These are phyloP conservation scores for Cuniculus paca DNA, from an alignment of 2,797 vertebrate species.

Conservation along the genomic window DNA sequence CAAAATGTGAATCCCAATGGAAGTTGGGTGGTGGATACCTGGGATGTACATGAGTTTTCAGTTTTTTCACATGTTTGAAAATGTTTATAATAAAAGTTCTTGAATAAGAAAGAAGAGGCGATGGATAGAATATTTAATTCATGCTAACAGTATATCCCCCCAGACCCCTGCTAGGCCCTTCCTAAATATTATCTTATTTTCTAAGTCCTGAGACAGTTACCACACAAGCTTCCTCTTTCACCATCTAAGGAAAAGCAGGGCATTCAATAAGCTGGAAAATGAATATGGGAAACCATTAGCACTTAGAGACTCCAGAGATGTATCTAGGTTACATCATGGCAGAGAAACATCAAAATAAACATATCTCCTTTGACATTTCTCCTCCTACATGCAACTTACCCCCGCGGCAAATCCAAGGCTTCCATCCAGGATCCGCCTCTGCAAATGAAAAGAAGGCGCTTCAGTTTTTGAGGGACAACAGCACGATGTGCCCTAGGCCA, in stretches of 20 bases:
- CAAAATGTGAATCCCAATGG: background rate
- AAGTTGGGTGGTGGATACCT: background rate
- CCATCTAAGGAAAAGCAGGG: background rate
- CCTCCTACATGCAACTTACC: constrained; percentile 88
- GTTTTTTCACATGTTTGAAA: background rate
- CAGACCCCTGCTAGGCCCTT: background rate
- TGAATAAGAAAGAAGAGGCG: background rate
- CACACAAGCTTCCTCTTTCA: background rate
- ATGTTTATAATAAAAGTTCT: background rate
- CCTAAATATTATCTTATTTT: background rate
- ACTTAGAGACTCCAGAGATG: background rate
- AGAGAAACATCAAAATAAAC: background rate
- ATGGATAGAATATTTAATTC: background rate
- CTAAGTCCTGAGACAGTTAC: background rate
- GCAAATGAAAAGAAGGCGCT: constrained; percentile 55
- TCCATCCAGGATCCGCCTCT: constrained; percentile 96
- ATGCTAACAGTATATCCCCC: background rate
- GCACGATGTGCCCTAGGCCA: background rate
- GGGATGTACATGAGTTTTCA: background rate
- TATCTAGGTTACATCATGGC: background rate
- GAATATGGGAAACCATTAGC: accelerated
- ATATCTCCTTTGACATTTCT: background rate
- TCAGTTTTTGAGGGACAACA: background rate
- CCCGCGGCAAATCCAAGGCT: constrained; percentile 98
- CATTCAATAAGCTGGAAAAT: background rate